Conservation (phyloP, 1,140 invertebrate species). For the Pissodes strobi region DNA sequence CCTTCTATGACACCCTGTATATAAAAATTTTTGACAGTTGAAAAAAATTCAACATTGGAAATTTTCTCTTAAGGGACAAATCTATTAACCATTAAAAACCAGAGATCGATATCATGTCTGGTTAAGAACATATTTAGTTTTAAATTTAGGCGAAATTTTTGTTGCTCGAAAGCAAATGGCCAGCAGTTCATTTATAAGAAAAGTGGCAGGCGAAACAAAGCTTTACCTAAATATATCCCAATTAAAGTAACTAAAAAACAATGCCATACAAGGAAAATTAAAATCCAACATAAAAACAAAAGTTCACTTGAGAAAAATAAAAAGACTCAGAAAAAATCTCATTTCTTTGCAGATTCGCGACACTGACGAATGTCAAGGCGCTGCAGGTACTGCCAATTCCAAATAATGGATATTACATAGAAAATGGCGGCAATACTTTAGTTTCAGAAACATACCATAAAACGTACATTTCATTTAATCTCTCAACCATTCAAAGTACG, state of each 20-base stretch:
- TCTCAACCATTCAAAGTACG: background rate
- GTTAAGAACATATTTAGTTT: too few relatives aligned
- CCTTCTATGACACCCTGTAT: too few relatives aligned
- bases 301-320: constrained; percentile 3
- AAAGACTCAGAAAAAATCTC: constrained; percentile 1
- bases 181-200: background rate
- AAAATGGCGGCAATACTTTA: background rate
- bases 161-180: too few relatives aligned
- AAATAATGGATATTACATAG: constrained; percentile 8
- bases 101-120: too few relatives aligned
- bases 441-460: background rate
- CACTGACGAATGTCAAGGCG: background rate
- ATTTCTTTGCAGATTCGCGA: background rate
- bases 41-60: too few relatives aligned
- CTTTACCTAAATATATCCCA: background rate
- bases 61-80: too few relatives aligned
- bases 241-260: constrained; percentile 5
- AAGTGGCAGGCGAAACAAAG: background rate
- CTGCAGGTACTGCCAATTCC: background rate
- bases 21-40: too few relatives aligned
- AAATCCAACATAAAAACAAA: background rate
- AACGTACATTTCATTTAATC: constrained; percentile 1
- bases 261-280: background rate
- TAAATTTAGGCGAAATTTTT: too few relatives aligned
- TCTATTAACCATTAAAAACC: too few relatives aligned